A percentile compares a stretch with the other conserved stretches of the same genome.
These are phyloP conservation scores for Ictidomys tridecemlineatus DNA, from an alignment of 2,113 vertebrate genomes.

Conservation along the genomic window DNA sequence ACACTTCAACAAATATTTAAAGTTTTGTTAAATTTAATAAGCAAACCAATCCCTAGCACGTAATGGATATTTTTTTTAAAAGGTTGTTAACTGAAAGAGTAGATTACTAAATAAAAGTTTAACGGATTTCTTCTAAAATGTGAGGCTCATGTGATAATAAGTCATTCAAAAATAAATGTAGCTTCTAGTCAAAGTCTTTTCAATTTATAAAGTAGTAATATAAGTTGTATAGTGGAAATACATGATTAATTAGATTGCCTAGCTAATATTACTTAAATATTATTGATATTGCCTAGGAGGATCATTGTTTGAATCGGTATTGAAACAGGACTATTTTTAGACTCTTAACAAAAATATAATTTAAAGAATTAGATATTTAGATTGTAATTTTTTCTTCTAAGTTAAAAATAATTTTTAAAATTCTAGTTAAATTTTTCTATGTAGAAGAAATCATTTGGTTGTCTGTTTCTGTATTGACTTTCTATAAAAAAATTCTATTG, in stretches of 20 bases:
- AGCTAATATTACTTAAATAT: background rate
- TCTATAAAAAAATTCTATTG: background rate
- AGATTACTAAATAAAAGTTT: background rate
- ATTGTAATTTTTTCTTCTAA: background rate
- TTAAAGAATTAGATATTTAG: background rate
- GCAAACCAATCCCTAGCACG: background rate
- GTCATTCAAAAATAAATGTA: background rate
- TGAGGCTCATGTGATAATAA: background rate
- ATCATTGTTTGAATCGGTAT: background rate
- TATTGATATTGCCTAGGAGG: background rate
- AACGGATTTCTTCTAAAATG: background rate
- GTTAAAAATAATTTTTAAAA: conserved; percentile 42
- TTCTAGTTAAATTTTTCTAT: background rate
- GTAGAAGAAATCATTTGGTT: background rate
- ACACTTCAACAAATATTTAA: background rate
- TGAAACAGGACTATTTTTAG: background rate
- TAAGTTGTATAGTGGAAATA: background rate
- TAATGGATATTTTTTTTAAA: background rate
- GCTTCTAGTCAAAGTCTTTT: background rate
- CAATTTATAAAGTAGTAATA: background rate
- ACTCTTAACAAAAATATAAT: background rate
- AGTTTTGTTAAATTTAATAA: conserved; percentile 5
- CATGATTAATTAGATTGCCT: background rate
- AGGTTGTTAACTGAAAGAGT: background rate
- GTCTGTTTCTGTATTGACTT: background rate